Base-by-base conservation (phyloP, 2,797 vertebrate genomes). In the Aeoliscus strigatus region DNA sequence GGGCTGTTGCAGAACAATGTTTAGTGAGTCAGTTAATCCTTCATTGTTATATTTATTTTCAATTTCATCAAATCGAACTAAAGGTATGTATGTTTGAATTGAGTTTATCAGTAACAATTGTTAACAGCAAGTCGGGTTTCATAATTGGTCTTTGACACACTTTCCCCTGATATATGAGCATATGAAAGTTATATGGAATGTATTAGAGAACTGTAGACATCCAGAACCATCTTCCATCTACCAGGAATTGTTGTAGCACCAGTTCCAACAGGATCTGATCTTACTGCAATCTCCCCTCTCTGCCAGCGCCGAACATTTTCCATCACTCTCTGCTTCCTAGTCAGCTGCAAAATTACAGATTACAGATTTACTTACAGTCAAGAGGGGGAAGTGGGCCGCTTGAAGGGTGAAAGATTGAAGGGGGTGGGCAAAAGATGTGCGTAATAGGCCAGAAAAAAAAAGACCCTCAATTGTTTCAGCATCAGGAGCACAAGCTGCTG, bases 281-380 rank as follows among this genome's bases (percentile, higher is more conserved):
- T 59, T 38, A 31, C 3, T 56, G 31, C 42, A 26, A 52, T 57
- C 55, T 32, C 21, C 21, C 32, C 33, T 55, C 52, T 66, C 30
- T 41, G 49, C 16, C 25, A 64, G 39, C 36, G 66, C 60, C 39
- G 31, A 43, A 69, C 75, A 64, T 68, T 81, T 82, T 79, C 50
- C 62, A 59, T 33, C 62, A 58, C 58, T 75, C 38, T 59, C 51
- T 67, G 58, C 73, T 76, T 83, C 73, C 75, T 73, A 63, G 63
- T 80, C 75, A 81, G 80, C 79, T 83, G 73, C 72, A 69, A 77
- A 83, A 80, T 79, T 57, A 75, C 65, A 73, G 66, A 79, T 79
- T 62, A 64, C 61, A 65, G 61, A 76, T 80, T 69, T 70, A 40
- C 47, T 57, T 60, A 47, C 43, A 66, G 62, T 60, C 60, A 39